phyloP scores from a whole-genome alignment of 2,797 vertebrate genomes.

The Valencia hispanica region DNA sequence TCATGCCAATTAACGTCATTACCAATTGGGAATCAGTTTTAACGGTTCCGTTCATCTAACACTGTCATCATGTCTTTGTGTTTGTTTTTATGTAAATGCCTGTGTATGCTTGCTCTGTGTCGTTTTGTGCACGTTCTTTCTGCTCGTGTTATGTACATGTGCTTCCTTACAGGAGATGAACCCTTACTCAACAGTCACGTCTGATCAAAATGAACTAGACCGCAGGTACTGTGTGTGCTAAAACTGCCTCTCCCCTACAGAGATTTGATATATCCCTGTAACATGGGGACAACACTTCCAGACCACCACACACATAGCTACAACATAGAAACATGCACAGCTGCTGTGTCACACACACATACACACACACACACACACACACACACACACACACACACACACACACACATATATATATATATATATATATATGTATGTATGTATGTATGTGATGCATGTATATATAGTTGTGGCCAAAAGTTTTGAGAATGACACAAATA shows the following conservation, averaged over 20 bases:
- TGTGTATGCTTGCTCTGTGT: slow-evolving; percentile 21
- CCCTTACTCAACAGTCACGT: slow-evolving; percentile 81
- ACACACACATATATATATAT: no score
- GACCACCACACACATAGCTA: slow-evolving; percentile 24
- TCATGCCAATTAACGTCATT: not conserved
- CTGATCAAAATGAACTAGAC: slow-evolving; percentile 83
- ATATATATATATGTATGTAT: no score
- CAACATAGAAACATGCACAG: slow-evolving; percentile 5
- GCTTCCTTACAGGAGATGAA: slow-evolving; percentile 82
- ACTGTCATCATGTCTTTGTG: slow-evolving; percentile 36
- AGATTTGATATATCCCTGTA: slow-evolving; percentile 49
- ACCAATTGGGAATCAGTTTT: not conserved
- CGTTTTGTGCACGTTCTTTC: slow-evolving; percentile 22
- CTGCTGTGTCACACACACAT: not conserved
- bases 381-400: no score
- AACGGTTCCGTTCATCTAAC: not conserved
- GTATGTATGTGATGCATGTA: no score
- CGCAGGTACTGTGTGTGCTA: slow-evolving; percentile 85
- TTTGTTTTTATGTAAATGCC: slow-evolving; percentile 29
- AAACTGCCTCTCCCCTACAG: slow-evolving; percentile 69
- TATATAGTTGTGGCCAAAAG: no score
- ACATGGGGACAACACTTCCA: slow-evolving; percentile 26
- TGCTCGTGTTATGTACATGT: slow-evolving; percentile 27
- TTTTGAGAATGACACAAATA: no score
- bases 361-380: no score